Conservation (phyloP, 2,113 vertebrate genomes). For the Acanthochromis polyacanthus region DNA sequence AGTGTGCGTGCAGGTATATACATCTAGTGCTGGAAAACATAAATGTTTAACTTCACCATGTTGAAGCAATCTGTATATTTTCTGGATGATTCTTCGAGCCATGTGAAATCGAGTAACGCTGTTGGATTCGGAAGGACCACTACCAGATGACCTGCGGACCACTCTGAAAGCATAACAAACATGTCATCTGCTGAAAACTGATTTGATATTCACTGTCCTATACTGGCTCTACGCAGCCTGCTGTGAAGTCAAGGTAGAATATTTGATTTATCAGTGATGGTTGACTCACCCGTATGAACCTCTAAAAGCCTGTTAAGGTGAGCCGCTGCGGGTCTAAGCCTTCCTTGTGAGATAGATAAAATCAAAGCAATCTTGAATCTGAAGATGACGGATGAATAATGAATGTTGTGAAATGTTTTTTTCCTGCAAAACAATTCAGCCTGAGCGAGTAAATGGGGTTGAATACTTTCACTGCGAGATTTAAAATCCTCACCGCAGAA, state of each 20-base stretch:
- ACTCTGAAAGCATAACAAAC: neutral
- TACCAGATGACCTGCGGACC: neutral
- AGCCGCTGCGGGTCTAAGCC: slow-evolving; percentile 37
- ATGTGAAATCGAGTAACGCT: slow-evolving; percentile 1
- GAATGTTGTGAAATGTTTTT: slow-evolving; percentile 62
- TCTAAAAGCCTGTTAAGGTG: slow-evolving; percentile 54
- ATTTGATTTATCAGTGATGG: slow-evolving; percentile 56
- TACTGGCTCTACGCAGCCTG: neutral
- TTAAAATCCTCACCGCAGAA: slow-evolving; percentile 35
- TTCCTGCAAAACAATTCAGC: slow-evolving; percentile 65
- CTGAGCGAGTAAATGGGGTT: slow-evolving; percentile 40
- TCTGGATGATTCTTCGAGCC: neutral
- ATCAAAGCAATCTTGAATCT: slow-evolving; percentile 69
- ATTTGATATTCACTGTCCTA: slow-evolving; percentile 1
- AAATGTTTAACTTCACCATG: neutral
- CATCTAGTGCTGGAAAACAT: neutral
- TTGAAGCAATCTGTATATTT: neutral
- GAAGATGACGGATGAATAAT: slow-evolving; percentile 71
- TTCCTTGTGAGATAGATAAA: slow-evolving; percentile 56
- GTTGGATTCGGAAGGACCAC: neutral
- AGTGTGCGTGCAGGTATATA: neutral
- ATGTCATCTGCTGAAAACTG: neutral
- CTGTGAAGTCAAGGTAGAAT: slow-evolving; percentile 30
- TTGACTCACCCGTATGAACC: slow-evolving; percentile 37
- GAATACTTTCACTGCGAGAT: slow-evolving; percentile 42